Conservation (phyloP, 2,888 invertebrate species). For the Tetrapedia diversipes region DNA sequence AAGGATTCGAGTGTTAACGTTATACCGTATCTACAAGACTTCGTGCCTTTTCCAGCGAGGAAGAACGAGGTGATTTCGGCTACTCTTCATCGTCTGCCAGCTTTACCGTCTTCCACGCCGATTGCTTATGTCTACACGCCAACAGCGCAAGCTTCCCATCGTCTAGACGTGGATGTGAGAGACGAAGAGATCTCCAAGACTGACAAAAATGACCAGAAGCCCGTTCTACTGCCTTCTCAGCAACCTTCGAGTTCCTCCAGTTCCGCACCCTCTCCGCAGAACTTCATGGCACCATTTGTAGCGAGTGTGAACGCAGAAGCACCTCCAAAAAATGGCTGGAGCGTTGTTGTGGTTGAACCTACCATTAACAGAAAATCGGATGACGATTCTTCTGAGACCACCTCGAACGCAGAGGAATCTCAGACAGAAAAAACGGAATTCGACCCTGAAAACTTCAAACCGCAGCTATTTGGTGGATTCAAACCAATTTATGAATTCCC, state of each 20-base stretch:
- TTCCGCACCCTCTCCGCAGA: slow-evolving; percentile 83
- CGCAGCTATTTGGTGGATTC: slow-evolving; percentile 88
- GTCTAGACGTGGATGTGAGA: slow-evolving; percentile 51
- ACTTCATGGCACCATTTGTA: slow-evolving; percentile 88
- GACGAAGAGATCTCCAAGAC: slow-evolving; percentile 58
- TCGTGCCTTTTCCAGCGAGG: slow-evolving; percentile 81
- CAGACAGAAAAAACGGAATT: slow-evolving; percentile 82
- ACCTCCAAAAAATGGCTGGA: slow-evolving; percentile 86
- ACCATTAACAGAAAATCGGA: slow-evolving; percentile 40
- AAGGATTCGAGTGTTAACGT: slow-evolving; percentile 80
- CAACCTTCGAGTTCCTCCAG: slow-evolving; percentile 80
- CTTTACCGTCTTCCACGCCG: slow-evolving; percentile 83
- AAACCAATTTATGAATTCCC: slow-evolving; percentile 86
- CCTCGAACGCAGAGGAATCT: slow-evolving; percentile 60
- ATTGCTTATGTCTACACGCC: slow-evolving; percentile 88
- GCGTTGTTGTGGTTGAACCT: slow-evolving; percentile 82
- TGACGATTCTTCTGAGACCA: slow-evolving; percentile 36
- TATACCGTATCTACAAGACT: slow-evolving; percentile 83
- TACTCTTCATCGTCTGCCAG: slow-evolving; percentile 76
- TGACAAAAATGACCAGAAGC: slow-evolving; percentile 66
- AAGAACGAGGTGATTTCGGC: slow-evolving; percentile 77
- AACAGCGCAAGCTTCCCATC: slow-evolving; percentile 82
- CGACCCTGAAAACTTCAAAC: slow-evolving; percentile 88
- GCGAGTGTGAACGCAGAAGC: slow-evolving; percentile 87
- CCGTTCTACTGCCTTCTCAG: slow-evolving; percentile 78